Percentiles rank a stretch among this genome's conserved stretches.
Evolutionary conservation across 2,888 invertebrate species (phyloP).

Genomic region (Leptopterna dolabrata): DNA sequence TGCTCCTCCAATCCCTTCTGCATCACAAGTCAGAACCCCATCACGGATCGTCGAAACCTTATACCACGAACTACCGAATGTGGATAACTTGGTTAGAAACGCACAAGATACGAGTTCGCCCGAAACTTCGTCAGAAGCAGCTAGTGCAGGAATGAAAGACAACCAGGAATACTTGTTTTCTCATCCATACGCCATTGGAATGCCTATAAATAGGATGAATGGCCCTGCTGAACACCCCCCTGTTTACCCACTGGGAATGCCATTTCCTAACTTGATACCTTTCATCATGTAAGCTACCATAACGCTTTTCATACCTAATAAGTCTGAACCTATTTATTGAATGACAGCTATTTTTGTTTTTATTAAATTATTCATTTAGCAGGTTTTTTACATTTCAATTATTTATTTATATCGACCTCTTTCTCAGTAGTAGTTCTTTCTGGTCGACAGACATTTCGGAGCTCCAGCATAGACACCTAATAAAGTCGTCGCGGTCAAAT

Average conservation of each 20-base stretch:
- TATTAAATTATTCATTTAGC: neutral
- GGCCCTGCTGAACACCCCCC: neutral
- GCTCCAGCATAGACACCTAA: neutral
- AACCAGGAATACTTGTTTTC: neutral
- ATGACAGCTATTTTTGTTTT: no score
- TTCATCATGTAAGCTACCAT: neutral
- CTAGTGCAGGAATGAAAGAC: neutral
- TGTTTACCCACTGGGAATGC: neutral
- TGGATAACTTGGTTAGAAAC: neutral
- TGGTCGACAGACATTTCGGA: neutral
- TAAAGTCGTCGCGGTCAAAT: neutral
- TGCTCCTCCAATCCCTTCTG: neutral
- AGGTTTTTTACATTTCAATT: neutral
- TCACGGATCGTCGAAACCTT: neutral
- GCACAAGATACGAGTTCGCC: neutral
- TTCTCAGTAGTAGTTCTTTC: no score
- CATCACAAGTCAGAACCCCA: neutral
- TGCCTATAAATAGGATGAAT: neutral
- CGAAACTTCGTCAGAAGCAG: neutral
- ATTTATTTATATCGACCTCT: no score
- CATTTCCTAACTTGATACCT: neutral
- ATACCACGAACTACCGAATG: neutral
- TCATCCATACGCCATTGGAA: neutral
- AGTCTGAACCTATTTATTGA: neutral
- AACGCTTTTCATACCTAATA: neutral